Evolutionary conservation across 2,113 vertebrate genomes (phyloP).

Genomic region (Lanius ludovicianus): DNA sequence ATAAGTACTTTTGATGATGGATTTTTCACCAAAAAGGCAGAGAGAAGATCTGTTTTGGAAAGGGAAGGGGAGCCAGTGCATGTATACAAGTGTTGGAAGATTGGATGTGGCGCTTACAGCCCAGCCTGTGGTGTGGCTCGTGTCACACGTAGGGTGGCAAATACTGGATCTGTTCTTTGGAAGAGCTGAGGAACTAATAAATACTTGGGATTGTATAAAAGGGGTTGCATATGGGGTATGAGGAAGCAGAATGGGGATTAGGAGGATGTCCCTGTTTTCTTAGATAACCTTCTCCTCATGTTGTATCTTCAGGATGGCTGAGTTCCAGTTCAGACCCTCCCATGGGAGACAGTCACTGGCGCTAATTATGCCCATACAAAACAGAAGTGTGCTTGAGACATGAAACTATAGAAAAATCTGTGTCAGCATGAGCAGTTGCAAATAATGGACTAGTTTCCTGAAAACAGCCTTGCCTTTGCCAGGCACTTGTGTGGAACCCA

Average conservation of each 20-base stretch:
- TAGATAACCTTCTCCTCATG: not conserved
- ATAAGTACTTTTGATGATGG: not conserved
- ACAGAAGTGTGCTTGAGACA: conserved; percentile 13
- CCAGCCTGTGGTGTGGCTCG: not conserved
- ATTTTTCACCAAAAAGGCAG: not conserved
- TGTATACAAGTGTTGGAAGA: not conserved
- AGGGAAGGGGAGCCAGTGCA: not conserved
- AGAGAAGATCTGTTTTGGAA: not conserved
- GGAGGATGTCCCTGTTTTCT: not conserved
- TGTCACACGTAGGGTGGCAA: not conserved
- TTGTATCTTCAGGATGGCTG: not conserved
- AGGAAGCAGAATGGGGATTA: not conserved
- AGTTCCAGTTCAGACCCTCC: conserved; percentile 11
- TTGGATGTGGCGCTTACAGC: not conserved
- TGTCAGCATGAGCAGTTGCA: conserved; percentile 18
- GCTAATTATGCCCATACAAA: conserved; percentile 25
- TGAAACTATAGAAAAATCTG: conserved; percentile 1
- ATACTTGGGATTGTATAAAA: not conserved
- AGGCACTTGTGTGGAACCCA: not conserved
- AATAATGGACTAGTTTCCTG: not conserved
- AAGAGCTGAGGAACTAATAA: not conserved
- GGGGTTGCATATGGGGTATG: not conserved
- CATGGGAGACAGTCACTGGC: not conserved
- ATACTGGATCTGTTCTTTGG: not conserved
- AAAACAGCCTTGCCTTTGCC: conserved; percentile 9